Evolutionary conservation across 1,140 invertebrate species (phyloP), one percentile per base, ranked within the genome.

Genomic region (Conopomorpha cramerella): DNA sequence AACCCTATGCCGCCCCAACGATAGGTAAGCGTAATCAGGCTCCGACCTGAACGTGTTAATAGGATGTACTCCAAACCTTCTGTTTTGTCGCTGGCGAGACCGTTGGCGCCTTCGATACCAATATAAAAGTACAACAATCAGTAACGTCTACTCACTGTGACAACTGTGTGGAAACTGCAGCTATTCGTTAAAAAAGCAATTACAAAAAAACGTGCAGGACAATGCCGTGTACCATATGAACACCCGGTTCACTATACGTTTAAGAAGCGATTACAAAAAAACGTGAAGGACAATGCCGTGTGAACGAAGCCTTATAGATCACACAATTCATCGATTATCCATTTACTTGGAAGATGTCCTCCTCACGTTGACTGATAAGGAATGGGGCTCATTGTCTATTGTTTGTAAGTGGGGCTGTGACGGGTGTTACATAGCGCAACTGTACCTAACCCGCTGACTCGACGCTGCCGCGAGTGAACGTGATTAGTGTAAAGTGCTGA

Each of bases 51-150:
- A n/a, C n/a, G n/a, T n/a, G n/a, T 45, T 50, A 28, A 50, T 50
- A 42, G 48, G 41, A 50, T 46, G 44, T 46, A 50, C 48, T 39
- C 39, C 44, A 50, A 50, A 44, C 36, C 41, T 46, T 49, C 36
- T 46, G 34, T 35, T 50, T 34, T 38, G 39, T 46, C 36, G 41
- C 36, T 41, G 39, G 37, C 48, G 48, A 43, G 26, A 46, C 37
- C 40, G 40, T 39, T 43, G 31, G 31, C 31, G 31, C 17, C 45
- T 47, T 35, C 41, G 41, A 44, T 45, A 45, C 40, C 40, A 51
- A 43, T 51, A 43, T 43, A 51, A 46, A 49, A 48, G 43, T 43
- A 45, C 41, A 48, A 43, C 45, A 42, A 48, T 44, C 48, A 51
- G 8, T 34, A 8, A 16, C 31, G 31, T 33, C 31, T 33, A 33